Evolutionary conservation across 2,797 vertebrate genomes (phyloP).

Genomic region (Bucorvus abyssinicus): DNA sequence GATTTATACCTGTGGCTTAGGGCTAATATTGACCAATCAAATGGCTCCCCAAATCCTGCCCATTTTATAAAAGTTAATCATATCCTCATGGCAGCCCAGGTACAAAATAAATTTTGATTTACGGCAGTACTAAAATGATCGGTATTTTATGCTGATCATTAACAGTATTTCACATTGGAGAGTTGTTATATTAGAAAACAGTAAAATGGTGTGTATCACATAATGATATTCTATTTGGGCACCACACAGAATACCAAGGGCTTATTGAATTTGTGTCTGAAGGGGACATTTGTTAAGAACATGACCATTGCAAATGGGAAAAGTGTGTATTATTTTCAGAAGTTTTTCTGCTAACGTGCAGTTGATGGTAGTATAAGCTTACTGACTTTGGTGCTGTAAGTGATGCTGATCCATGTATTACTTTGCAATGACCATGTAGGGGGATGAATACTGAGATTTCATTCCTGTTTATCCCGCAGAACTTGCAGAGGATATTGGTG

Average conservation of each 20-base stretch:
- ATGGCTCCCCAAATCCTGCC: conserved; percentile 29
- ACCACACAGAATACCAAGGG: neutral
- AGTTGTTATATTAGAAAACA: conserved; percentile 29
- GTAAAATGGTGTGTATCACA: conserved; percentile 44
- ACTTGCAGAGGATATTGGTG: neutral
- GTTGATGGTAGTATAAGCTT: neutral
- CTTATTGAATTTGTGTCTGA: conserved; percentile 43
- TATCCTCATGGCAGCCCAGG: conserved; percentile 12
- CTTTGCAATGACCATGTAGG: neutral
- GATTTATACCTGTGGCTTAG: conserved; percentile 35
- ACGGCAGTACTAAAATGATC: conserved; percentile 31
- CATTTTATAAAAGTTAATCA: conserved; percentile 62
- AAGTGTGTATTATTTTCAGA: neutral
- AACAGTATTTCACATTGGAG: conserved; percentile 43
- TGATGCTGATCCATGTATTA: neutral
- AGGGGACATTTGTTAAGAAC: conserved; percentile 1
- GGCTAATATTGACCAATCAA: conserved; percentile 55
- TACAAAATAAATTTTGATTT: conserved; percentile 66
- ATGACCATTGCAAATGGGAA: neutral
- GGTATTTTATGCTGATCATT: conserved; percentile 37
- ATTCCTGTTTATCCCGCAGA: neutral
- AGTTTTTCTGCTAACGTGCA: neutral
- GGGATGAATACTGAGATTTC: neutral
- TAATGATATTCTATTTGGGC: neutral
- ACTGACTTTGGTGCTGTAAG: neutral